Conservation (phyloP, 2,113 vertebrate species). For the Nerophis ophidion region DNA sequence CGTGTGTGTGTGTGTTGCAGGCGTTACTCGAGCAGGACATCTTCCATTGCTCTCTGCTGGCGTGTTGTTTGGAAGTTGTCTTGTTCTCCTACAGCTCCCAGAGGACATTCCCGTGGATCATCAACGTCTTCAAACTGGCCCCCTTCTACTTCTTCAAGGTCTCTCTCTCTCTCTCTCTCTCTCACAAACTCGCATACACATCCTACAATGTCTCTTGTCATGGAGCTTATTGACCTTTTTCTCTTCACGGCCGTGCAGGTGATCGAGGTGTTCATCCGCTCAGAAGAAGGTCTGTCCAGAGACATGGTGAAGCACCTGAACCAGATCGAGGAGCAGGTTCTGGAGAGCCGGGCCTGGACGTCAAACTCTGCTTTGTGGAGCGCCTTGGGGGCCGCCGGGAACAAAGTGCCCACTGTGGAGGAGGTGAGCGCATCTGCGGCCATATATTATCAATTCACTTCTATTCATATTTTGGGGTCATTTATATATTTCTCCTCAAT, state of each 20-base stretch:
- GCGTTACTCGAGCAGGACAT: slow-evolving; percentile 89
- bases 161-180: too few species aligned
- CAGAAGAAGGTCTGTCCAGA: slow-evolving; percentile 91
- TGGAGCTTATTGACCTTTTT: too few species aligned
- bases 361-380: slow-evolving; percentile 82
- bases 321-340: slow-evolving; percentile 91
- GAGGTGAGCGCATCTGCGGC: slow-evolving; percentile 74
- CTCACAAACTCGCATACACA: neutral
- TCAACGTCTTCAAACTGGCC: slow-evolving; percentile 77
- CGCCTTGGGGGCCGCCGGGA: slow-evolving; percentile 73
- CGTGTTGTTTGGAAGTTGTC: slow-evolving; percentile 92
- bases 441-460: neutral
- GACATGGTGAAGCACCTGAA: slow-evolving; percentile 98
- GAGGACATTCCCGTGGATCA: slow-evolving; percentile 93
- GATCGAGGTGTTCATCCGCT: slow-evolving; percentile 94
- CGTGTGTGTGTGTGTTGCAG: slow-evolving; percentile 54
- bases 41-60: slow-evolving; percentile 89
- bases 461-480: neutral
- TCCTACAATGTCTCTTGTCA: too few species aligned
- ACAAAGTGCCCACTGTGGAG: slow-evolving; percentile 88
- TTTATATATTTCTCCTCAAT: too few species aligned
- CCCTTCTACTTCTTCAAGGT: slow-evolving; percentile 98
- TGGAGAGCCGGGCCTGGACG: slow-evolving; percentile 88
- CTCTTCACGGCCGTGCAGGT: slow-evolving; percentile 69
- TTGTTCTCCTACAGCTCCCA: slow-evolving; percentile 93